Evolutionary conservation across 2,888 invertebrate genomes (phyloP).

Genomic region (Notodonta ziczac): DNA sequence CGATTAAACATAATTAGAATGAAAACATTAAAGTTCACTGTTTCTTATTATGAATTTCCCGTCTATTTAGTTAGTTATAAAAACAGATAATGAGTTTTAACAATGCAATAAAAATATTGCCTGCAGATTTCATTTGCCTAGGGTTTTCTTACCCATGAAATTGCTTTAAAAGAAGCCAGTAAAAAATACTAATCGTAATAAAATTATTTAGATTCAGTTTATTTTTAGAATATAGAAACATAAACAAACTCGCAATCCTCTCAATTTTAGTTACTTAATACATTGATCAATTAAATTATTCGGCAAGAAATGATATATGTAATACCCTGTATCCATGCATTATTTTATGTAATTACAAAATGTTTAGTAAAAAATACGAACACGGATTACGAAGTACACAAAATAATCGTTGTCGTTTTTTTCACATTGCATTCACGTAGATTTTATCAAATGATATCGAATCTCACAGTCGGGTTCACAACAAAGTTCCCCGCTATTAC

Average conservation of each 20-base stretch:
- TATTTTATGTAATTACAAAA: too few species aligned
- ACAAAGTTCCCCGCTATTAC: slow-evolving; percentile 40
- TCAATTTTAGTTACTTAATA: neutral
- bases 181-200: too few species aligned
- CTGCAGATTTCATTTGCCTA: neutral
- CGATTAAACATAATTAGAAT: slow-evolving; percentile 10
- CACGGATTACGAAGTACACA: too few species aligned
- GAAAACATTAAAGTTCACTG: slow-evolving; percentile 3
- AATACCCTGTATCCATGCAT: too few species aligned
- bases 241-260: neutral
- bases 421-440: neutral
- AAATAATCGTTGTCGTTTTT: too few species aligned
- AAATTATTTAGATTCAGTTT: too few species aligned
- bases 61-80: slow-evolving; percentile 1
- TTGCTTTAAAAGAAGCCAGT: too few species aligned
- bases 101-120: neutral
- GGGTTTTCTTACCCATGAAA: too few species aligned
- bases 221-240: too few species aligned
- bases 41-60: slow-evolving; percentile 1
- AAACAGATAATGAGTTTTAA: neutral
- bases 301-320: too few species aligned
- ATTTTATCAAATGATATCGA: slow-evolving; percentile 16
- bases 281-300: too few species aligned
- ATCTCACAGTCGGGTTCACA: slow-evolving; percentile 31
- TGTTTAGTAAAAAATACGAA: too few species aligned